Conservation (phyloP, 2,888 invertebrate genomes). For the Tortricodes alternella region DNA sequence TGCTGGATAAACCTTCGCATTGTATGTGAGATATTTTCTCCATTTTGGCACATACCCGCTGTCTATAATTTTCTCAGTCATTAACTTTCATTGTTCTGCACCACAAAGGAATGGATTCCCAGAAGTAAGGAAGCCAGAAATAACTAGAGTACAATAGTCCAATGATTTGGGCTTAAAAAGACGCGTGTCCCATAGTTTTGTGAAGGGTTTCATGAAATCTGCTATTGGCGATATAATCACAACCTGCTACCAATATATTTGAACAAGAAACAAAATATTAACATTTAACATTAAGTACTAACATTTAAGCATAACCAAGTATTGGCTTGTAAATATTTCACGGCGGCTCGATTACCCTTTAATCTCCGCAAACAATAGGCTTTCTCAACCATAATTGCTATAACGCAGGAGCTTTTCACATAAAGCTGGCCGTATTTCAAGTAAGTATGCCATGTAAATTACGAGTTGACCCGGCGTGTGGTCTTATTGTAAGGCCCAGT, state of each 20-base stretch:
- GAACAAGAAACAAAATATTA: background rate
- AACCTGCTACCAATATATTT: background rate
- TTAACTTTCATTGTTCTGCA: conserved; percentile 30
- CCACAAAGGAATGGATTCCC: conserved; percentile 21
- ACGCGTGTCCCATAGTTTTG: background rate
- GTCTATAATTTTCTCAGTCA: conserved; percentile 30
- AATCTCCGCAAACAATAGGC: conserved; percentile 28
- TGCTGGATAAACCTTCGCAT: conserved; percentile 10
- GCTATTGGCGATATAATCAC: background rate
- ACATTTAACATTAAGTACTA: background rate
- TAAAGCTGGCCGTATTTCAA: conserved; percentile 43
- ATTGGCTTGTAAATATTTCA: conserved; percentile 25
- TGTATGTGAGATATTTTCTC: conserved; percentile 22
- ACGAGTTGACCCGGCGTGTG: conserved; percentile 50
- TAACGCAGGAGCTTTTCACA: conserved; percentile 17
- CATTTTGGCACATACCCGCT: conserved; percentile 27
- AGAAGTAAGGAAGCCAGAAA: conserved; percentile 24
- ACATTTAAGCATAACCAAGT: conserved; percentile 19
- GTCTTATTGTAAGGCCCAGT: conserved; percentile 54
- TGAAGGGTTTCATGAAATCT: background rate
- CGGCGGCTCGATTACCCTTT: conserved; percentile 28
- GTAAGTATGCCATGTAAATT: conserved; percentile 57
- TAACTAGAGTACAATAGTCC: conserved; percentile 12
- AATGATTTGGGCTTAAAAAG: conserved; percentile 4
- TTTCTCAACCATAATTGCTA: conserved; percentile 27